phyloP scores from a whole-genome alignment of 2,797 vertebrate genomes.

The Harpagifer antarcticus region DNA sequence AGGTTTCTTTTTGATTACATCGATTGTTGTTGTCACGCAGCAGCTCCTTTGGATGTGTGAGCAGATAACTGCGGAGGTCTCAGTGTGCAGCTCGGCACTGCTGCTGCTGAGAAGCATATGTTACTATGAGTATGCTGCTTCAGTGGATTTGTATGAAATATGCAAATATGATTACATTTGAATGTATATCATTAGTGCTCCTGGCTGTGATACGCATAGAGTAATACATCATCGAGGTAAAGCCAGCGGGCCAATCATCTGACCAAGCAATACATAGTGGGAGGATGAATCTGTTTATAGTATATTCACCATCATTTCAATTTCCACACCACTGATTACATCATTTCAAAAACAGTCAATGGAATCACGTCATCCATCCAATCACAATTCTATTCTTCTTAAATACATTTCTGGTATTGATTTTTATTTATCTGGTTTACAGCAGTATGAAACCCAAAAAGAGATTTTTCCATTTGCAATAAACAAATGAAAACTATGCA shows the following conservation, averaged over 20 bases:
- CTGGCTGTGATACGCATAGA: background rate
- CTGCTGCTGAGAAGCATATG: background rate
- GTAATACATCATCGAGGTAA: background rate
- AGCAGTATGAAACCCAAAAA: too few relatives aligned
- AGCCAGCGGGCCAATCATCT: background rate
- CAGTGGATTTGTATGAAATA: background rate
- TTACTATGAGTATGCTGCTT: background rate
- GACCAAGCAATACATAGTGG: background rate
- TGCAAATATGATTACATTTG: background rate
- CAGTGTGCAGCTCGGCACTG: background rate
- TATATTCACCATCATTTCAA: background rate
- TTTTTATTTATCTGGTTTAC: too few relatives aligned
- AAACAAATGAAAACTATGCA: too few relatives aligned
- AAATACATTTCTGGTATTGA: too few relatives aligned
- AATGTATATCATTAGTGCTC: background rate
- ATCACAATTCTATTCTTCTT: too few relatives aligned
- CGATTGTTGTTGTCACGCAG: slow-evolving; percentile 6
- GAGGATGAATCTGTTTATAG: background rate
- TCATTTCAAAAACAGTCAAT: background rate
- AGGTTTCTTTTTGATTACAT: slow-evolving; percentile 8
- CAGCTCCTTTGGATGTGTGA: background rate
- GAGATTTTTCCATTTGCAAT: too few relatives aligned
- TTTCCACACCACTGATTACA: background rate
- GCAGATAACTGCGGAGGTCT: background rate
- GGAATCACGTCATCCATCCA: too few relatives aligned